phyloP scores from a whole-genome alignment of 64 coral and sea anemone genomes.

The Stichodactyla mertensii region DNA sequence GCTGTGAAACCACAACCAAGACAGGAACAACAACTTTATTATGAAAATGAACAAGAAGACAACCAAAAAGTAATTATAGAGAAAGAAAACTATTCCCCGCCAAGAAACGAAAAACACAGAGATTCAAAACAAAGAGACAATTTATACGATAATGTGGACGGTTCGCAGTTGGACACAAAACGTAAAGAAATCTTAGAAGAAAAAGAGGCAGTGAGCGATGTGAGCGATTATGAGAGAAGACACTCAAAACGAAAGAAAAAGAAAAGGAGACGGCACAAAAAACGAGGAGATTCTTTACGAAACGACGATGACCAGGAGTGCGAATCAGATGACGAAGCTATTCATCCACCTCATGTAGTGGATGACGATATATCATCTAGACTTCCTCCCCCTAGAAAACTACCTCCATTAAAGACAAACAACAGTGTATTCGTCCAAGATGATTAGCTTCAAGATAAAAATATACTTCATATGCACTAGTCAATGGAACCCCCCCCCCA shows the following conservation, averaged over 20 bases:
- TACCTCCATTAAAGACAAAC: slow-evolving; percentile 1
- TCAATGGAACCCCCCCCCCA: no score
- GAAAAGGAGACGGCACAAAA: neutral
- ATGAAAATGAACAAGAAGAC: neutral
- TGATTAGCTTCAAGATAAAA: neutral
- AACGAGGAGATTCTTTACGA: neutral
- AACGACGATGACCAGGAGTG: neutral
- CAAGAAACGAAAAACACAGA: neutral
- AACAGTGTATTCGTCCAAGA: neutral
- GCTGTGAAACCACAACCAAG: slow-evolving; percentile 2
- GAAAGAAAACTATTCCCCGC: neutral
- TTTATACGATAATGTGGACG: neutral
- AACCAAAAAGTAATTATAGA: neutral
- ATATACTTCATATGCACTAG: no score
- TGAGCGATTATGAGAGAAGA: neutral
- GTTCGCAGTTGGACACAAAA: neutral
- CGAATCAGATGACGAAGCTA: neutral
- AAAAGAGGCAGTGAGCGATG: neutral
- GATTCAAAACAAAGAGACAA: neutral
- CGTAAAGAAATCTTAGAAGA: neutral
- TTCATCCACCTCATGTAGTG: neutral
- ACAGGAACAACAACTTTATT: neutral
- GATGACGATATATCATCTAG: neutral
- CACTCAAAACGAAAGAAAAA: neutral
- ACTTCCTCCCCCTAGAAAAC: slow-evolving; percentile 5